Evolutionary conservation across 2,888 invertebrate genomes (phyloP), one percentile per base, ranked within the genome.

Genomic region (Ophion ellenae): DNA sequence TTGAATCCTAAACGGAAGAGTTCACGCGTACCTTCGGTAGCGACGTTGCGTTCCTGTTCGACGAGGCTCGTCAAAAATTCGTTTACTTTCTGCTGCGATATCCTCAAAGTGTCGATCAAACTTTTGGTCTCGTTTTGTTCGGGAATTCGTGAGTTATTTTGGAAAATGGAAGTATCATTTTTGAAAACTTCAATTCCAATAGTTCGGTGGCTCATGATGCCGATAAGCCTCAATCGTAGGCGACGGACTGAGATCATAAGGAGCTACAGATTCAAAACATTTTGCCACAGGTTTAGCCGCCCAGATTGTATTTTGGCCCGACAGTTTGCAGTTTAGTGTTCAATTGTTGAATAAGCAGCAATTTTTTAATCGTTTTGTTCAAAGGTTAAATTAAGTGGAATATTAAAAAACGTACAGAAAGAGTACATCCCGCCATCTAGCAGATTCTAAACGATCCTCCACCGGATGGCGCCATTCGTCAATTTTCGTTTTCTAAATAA

Each of bases 1-100:
- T 63, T 66, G 32, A 76, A 64, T 76, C 61, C 45, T 69, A 63
- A 71, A 20, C 61, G 59, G 2, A 32, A 36, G 24, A n/a, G 67
- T 40, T 76, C 5, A n/a, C 36, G 17, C 17, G n/a, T 86, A 88
- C 88, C 88, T 86, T 83, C 81, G 45, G 80, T 66, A 2, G 59
- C 45, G 63, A 75, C 79, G 20, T 79, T 40, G 4, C 53, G 47
- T 32, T 80, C 85, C n/a, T 86, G 75, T 59, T 90, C 86, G 47
- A 93, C 88, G 24, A 93, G 87, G 36, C 81, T 86, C 11, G 93
- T 93, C 76, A 94, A 87, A 84, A 91, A 90, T 73, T 91, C 88
- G 84, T 94, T 94, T 66, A 91, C 89, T 82, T 84, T 89, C 59
- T 85, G 83, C 84, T 92, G 93, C 4, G 90, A 86, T 4, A 89